Evolutionary conservation across 2,888 invertebrate species (phyloP).

Genomic region (Exocentrus adspersus): DNA sequence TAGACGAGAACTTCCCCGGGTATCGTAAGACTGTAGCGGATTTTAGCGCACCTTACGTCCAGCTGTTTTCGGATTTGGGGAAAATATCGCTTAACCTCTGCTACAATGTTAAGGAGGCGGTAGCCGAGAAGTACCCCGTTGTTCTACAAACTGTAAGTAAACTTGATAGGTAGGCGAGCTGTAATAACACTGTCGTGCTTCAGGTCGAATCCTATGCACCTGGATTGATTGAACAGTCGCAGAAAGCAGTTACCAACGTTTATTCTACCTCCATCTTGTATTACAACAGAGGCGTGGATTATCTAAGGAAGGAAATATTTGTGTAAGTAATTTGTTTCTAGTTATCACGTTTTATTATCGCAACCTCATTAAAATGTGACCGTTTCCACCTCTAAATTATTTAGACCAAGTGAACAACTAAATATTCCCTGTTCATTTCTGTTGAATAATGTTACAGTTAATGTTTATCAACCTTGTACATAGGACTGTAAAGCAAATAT

Average conservation of each 20-base stretch:
- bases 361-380: not conserved
- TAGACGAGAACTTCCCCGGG: constrained; percentile 75
- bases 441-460: too few species aligned
- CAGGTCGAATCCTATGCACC: constrained; percentile 79
- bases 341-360: not conserved
- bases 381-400: constrained; percentile 10
- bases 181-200: constrained; percentile 29
- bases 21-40: constrained; percentile 70
- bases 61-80: constrained; percentile 70
- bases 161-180: too few species aligned
- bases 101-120: constrained; percentile 47
- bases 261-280: constrained; percentile 67
- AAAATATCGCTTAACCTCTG: constrained; percentile 66
- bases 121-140: constrained; percentile 63
- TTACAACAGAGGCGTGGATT: constrained; percentile 67
- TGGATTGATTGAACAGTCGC: constrained; percentile 73
- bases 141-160: constrained; percentile 68
- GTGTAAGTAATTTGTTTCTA: constrained; percentile 70
- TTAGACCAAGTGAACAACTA: too few species aligned
- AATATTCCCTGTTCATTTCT: too few species aligned
- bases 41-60: constrained; percentile 70
- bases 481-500: too few species aligned
- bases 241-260: constrained; percentile 62
- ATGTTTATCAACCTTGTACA: too few species aligned
- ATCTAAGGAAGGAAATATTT: constrained; percentile 79